These are phyloP conservation scores for Orchesella flavescens DNA, from an alignment of 2,888 invertebrate species.

Conservation along the genomic window DNA sequence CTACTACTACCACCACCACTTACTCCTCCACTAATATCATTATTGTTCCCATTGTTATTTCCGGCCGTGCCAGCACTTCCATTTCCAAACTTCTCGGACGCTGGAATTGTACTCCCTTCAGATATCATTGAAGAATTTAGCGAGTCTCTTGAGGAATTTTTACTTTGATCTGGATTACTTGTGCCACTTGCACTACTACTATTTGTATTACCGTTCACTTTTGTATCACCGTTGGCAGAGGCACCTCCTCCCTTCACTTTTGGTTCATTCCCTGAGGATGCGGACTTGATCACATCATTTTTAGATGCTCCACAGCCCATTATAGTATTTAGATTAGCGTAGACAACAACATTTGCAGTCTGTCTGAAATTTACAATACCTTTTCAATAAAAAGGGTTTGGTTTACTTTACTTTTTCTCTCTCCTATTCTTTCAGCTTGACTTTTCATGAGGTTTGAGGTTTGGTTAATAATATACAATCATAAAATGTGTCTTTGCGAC, in stretches of 20 bases:
- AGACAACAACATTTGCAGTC: constrained; percentile 34
- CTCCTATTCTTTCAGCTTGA: too few relatives aligned
- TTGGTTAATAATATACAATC: too few relatives aligned
- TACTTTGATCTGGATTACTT: constrained; percentile 36
- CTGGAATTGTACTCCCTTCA: constrained; percentile 70
- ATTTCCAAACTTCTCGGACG: constrained; percentile 69
- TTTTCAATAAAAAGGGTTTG: too few relatives aligned
- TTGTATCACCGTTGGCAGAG: constrained; percentile 29
- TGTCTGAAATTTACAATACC: not conserved
- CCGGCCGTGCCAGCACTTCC: constrained; percentile 29
- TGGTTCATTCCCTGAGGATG: constrained; percentile 50
- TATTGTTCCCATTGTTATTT: constrained; percentile 57
- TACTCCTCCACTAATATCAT: constrained; percentile 43
- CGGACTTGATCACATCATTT: constrained; percentile 70
- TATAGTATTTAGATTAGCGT: constrained; percentile 5
- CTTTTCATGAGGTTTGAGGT: too few relatives aligned
- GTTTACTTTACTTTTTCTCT: too few relatives aligned
- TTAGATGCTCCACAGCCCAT: constrained; percentile 72
- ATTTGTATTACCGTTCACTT: constrained; percentile 49
- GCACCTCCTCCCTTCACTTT: constrained; percentile 40
- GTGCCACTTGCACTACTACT: constrained; percentile 25
- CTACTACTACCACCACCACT: constrained; percentile 46
- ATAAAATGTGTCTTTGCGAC: too few relatives aligned
- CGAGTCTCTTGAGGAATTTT: constrained; percentile 58
- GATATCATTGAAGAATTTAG: constrained; percentile 63